Percentiles rank a stretch among this genome's conserved stretches.
phyloP scores from a whole-genome alignment of 2,888 invertebrate species.

The Brenthis ino region DNA sequence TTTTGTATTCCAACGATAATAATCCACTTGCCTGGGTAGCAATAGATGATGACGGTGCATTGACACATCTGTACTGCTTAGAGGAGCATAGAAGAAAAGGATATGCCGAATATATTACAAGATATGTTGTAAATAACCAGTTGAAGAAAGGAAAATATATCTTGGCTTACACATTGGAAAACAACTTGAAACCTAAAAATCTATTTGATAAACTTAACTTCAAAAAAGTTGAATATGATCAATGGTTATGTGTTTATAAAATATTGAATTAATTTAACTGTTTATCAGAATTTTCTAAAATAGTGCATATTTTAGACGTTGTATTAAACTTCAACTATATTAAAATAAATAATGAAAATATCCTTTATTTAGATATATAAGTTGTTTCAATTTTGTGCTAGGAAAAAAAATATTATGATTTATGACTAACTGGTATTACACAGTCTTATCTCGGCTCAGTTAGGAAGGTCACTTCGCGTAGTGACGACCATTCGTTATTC shows the following conservation, averaged over 20 bases:
- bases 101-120: constrained; percentile 54
- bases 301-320: no score
- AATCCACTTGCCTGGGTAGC: constrained; percentile 54
- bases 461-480: neutral
- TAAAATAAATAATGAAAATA: neutral
- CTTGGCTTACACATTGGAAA: constrained; percentile 43
- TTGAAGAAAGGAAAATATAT: constrained; percentile 42
- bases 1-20: constrained; percentile 42
- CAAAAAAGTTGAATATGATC: constrained; percentile 38
- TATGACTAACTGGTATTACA: neutral
- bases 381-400: neutral
- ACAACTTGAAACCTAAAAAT: constrained; percentile 42
- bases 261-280: neutral
- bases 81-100: constrained; percentile 55
- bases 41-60: constrained; percentile 51
- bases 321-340: no score
- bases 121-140: constrained; percentile 47
- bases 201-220: constrained; percentile 46
- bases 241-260: constrained; percentile 39
- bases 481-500: neutral
- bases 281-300: no score
- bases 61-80: constrained; percentile 57
- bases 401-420: neutral
- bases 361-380: neutral
- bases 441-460: neutral